Conservation (phyloP, 2,113 vertebrate species). For the Oxygymnocypris stewartii region DNA sequence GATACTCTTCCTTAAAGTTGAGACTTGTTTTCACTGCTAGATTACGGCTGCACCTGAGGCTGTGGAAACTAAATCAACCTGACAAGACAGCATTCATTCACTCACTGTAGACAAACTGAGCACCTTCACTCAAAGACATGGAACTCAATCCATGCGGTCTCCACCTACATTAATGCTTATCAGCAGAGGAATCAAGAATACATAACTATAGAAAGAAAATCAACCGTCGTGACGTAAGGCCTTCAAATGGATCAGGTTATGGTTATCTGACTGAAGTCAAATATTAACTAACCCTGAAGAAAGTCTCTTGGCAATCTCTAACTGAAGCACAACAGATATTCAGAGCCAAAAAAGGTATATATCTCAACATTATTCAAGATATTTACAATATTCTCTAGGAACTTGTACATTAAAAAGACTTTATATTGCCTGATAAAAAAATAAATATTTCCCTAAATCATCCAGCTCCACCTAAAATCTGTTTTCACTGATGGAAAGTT, state of each 20-base stretch:
- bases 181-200: neutral
- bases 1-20: constrained; percentile 54
- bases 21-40: constrained; percentile 63
- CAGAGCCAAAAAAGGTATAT: neutral
- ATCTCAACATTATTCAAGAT: neutral
- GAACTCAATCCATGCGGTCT: neutral
- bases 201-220: constrained; percentile 8
- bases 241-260: constrained; percentile 45
- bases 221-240: constrained; percentile 11
- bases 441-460: neutral
- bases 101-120: no score
- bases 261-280: constrained; percentile 72
- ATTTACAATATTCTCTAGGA: neutral
- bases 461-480: neutral
- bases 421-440: neutral
- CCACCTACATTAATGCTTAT: neutral
- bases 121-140: neutral
- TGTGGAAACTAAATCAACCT: constrained; percentile 62
- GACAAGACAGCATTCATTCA: constrained; percentile 45
- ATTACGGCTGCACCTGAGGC: constrained; percentile 64
- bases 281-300: constrained; percentile 72
- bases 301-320: constrained; percentile 65
- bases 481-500: neutral
- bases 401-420: neutral
- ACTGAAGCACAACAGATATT: neutral